Base-by-base conservation (phyloP, 2,113 vertebrate genomes). In the Formicarius rufipectus region DNA sequence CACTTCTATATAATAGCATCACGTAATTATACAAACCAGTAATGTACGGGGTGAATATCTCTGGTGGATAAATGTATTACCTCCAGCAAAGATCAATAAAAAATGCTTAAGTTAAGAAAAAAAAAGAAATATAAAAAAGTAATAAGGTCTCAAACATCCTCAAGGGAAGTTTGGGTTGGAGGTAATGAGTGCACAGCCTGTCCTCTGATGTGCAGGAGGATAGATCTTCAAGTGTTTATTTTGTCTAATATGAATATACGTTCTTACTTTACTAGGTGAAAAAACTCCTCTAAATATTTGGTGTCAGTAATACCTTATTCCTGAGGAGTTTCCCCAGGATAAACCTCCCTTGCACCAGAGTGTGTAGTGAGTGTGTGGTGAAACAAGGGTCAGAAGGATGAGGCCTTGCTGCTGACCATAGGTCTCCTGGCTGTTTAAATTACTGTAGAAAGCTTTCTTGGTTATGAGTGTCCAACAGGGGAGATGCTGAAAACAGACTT, bases 301-400 rank as follows among this genome's bases (percentile, higher is more conserved):
- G 82, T 87, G 84, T 96, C 91, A 90, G 75, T 95, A 76, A 94
- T 74, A 95, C 73, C 67, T 87, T 95, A n/a, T 18, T 21, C 44
- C 72, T 91, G 72, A 85, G 49, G 45, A 59, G 20, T 90, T 88
- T 73, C 47, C 39, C 39, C 14, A 22, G 25, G 28, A 39, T 35
- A 72, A 89, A 74, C 35, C 19, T 87, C 25, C 30, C 42, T 31
- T 47, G 60, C 27, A 44, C 9, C 28, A 55, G 45, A 18, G 24
- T 35, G 22, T 37, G n/a, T 31, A 45, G 40, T 53, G 22, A 27
- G n/a, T 37, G 22, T 1, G 1, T 68, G 31, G n/a, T 39, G 23
- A 73, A 72, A 58, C 4, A 35, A 82, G 6, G 27, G 25, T 73
- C 55, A 55, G 75, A 74, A 86, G 68, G 55, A 62, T 55, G 63